Base-by-base conservation (phyloP, 2,113 vertebrate genomes). In the Hippocampus abdominalis region DNA sequence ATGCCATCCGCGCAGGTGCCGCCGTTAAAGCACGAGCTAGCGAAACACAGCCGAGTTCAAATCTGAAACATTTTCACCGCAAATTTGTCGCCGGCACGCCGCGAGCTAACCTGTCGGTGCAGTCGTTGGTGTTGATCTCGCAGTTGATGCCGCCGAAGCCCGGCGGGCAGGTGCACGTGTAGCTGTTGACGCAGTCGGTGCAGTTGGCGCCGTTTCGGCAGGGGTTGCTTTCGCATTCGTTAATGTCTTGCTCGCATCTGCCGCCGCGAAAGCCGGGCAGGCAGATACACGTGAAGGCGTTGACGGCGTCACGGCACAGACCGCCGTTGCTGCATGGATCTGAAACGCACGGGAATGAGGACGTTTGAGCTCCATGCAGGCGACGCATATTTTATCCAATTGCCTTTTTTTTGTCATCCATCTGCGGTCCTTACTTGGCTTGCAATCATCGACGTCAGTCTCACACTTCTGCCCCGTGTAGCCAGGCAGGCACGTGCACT, bases 91-190 rank as follows among this genome's bases (percentile, higher is more conserved):
- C n/a, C 9, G 16, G 15, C 2, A 8, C n/a, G 1, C 9, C 6
- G 46, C 15, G 12, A 21, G 27, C 1, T 91, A 98, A 98, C 97
- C 97, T 99, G 89, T 99, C 97, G 0, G 97, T 98, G 92, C 97
- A 99, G 92, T 98, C 97, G 0, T 95, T 96, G 0, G 93, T 96
- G 90, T 98, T 97, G 86, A 96, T 94, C 90, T 99, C 97, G 0
- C 97, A 99, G 88, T 98, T 95, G 84, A 98, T 98, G 51, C 97
- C 96, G 0, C 94, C 95, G 90, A 99, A 98, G 73, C 97, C 97
- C 0, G 91, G 78, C 0, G 95, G 94, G 73, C 97, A 99, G 67
- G 95, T 96, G 84, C 97, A 99, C 0, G 97, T 98, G 88, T 98
- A 99, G 88, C 96, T 95, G 90, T 98, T 94, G 69, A 99, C 97